Conservation (phyloP, 2,113 vertebrate genomes). For the Alethe diademata region DNA sequence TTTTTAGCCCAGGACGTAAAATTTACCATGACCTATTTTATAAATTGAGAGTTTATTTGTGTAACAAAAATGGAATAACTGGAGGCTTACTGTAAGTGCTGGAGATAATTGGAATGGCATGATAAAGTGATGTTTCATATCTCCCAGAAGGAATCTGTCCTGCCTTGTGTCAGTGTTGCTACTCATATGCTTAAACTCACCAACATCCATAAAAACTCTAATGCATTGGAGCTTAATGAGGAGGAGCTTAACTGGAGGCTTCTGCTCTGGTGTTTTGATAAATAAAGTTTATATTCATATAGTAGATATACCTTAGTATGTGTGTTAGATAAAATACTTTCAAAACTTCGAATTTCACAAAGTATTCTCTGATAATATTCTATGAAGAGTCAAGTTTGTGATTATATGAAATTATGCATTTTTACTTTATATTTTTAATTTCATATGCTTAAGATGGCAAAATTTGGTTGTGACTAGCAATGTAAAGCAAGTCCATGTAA, state of each 20-base stretch:
- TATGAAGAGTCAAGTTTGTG: background rate
- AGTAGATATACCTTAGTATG: background rate
- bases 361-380: background rate
- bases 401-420: background rate
- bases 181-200: background rate
- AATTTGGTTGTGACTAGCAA: background rate
- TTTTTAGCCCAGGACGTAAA: background rate
- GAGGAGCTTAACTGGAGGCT: background rate
- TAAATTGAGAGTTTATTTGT: conserved; percentile 35
- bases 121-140: background rate
- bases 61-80: conserved; percentile 16
- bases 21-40: conserved; percentile 21
- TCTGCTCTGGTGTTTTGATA: background rate
- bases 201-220: background rate
- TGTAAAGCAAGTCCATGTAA: background rate
- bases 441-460: background rate
- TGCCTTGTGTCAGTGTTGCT: background rate
- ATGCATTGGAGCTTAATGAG: background rate
- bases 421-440: background rate
- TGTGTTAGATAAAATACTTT: background rate
- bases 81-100: background rate
- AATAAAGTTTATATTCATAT: background rate
- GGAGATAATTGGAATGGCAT: conserved; percentile 1
- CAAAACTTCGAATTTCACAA: background rate
- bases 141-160: background rate